Evolutionary conservation across 2,113 vertebrate species (phyloP), one percentile per base, ranked within the genome.

Genomic region (Falco punctatus): DNA sequence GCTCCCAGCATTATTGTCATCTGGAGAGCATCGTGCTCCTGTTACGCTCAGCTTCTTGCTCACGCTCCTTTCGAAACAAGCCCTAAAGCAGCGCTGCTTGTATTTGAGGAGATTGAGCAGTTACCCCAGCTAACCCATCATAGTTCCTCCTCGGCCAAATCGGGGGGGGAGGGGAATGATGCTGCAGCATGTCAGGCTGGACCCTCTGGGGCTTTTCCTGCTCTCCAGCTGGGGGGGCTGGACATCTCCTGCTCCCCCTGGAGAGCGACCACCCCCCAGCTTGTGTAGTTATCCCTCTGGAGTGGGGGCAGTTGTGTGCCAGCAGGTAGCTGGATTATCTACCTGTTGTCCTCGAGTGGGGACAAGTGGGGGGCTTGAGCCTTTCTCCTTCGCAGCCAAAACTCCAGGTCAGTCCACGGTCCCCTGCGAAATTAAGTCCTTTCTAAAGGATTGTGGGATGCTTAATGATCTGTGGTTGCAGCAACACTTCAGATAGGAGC

Each of bases 101-200:
- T 54, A 5, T 64, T 48, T 48, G 51, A 54, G 65, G 55, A 46
- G 9, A 2, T 4, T 16, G 46, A 69, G 46, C 23, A 15, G 81
- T 65, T 42, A 19, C 20, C 57, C 17, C 13, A 5, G 28, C 30
- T 49, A 44, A 35, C 59, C 44, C 5, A 0, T 5, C 1, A 0
- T 28, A 8, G 15, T 14, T 74, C 33, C 33, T 70, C 49, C n/a
- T 46, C 48, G 33, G 17, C 3, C 1, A 24, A 15, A 24, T 5
- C 11, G 20, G 38, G 51, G 40, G 58, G 42, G 67, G 42, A 11
- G 20, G 38, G 42, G 67, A 35, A 83, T 61, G 74, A 48, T 79
- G 59, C 44, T 72, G 48, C 30, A 72, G 38, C 14, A 11, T 20
- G 22, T 52, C 52, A 73, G 40, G 13, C 14, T 70, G 88, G 27